Conservation (phyloP, 2,888 invertebrate genomes). For the Platycheirus rosarum region DNA sequence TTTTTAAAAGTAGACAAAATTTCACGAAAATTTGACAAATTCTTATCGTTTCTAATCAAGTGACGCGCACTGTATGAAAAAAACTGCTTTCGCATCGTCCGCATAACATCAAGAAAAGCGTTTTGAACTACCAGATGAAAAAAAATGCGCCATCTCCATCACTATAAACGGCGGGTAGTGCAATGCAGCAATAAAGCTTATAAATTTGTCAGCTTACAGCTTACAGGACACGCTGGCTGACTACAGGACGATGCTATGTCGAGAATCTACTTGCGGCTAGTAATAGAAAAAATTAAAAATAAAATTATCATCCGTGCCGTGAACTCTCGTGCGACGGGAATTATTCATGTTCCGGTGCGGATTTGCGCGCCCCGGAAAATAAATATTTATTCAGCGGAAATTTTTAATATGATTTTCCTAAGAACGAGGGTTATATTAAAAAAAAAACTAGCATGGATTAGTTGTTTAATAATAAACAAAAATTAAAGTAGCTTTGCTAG, state of each 20-base stretch:
- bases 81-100: conserved; percentile 10
- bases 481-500: too few relatives aligned
- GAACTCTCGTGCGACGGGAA: background rate
- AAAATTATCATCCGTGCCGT: conserved; percentile 3
- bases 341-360: background rate
- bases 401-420: background rate
- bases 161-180: too few relatives aligned
- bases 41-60: background rate
- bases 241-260: too few relatives aligned
- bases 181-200: too few relatives aligned
- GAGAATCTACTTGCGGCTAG: background rate
- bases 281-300: background rate
- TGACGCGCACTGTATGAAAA: background rate
- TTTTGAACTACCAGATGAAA: background rate
- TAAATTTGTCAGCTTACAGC: conserved; percentile 17
- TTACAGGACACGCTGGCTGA: background rate
- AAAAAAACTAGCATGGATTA: background rate
- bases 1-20: too few relatives aligned
- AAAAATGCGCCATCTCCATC: background rate
- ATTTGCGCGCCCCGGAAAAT: background rate
- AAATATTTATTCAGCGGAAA: conserved; percentile 5
- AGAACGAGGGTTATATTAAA: background rate
- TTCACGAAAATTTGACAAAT: too few relatives aligned
- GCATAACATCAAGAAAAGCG: background rate
- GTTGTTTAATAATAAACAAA: background rate